A percentile compares a stretch with the other conserved stretches of the same genome.
These are phyloP conservation scores for Seriola aureovittata DNA, from an alignment of 2,113 vertebrate genomes.

Conservation along the genomic window DNA sequence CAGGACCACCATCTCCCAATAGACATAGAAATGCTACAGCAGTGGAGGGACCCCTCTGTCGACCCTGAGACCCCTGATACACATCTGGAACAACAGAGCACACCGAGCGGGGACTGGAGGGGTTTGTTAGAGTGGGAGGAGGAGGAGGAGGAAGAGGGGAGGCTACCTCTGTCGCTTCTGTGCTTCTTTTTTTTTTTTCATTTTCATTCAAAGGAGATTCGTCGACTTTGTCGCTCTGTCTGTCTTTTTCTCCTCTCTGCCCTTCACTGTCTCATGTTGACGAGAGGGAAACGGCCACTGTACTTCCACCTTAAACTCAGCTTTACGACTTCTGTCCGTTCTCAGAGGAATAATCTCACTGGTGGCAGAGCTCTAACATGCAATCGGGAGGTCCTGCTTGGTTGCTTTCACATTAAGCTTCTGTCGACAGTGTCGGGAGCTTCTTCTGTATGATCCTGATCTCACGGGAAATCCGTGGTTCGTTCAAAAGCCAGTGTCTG, in stretches of 20 bases:
- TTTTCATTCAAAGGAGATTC: slow-evolving; percentile 57
- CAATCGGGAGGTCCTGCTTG: slow-evolving; percentile 21
- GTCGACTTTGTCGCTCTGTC: slow-evolving; percentile 35
- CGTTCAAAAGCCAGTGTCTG: not conserved
- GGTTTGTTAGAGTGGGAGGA: slow-evolving; percentile 45
- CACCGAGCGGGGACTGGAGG: slow-evolving; percentile 39
- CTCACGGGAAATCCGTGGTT: slow-evolving; percentile 5
- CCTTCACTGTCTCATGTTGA: slow-evolving; percentile 30
- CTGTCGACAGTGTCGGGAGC: slow-evolving; percentile 24
- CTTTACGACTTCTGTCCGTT: slow-evolving; percentile 36
- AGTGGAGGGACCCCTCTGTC: slow-evolving; percentile 76
- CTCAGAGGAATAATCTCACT: slow-evolving; percentile 26
- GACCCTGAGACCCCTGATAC: slow-evolving; percentile 81
- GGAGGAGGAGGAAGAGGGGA: slow-evolving; percentile 8
- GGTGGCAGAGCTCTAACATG: slow-evolving; percentile 20
- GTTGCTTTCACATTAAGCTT: slow-evolving; percentile 34
- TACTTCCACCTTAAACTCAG: slow-evolving; percentile 49
- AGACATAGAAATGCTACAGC: slow-evolving; percentile 82
- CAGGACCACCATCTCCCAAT: slow-evolving; percentile 84
- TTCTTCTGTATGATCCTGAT: slow-evolving; percentile 13
- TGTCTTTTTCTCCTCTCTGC: slow-evolving; percentile 25
- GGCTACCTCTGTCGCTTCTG: slow-evolving; percentile 16
- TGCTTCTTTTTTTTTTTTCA: slow-evolving; percentile 27
- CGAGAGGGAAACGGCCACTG: slow-evolving; percentile 21
- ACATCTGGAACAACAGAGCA: slow-evolving; percentile 82